These are phyloP conservation scores for Streptopelia turtur DNA, from an alignment of 2,797 vertebrate species.

Conservation along the genomic window DNA sequence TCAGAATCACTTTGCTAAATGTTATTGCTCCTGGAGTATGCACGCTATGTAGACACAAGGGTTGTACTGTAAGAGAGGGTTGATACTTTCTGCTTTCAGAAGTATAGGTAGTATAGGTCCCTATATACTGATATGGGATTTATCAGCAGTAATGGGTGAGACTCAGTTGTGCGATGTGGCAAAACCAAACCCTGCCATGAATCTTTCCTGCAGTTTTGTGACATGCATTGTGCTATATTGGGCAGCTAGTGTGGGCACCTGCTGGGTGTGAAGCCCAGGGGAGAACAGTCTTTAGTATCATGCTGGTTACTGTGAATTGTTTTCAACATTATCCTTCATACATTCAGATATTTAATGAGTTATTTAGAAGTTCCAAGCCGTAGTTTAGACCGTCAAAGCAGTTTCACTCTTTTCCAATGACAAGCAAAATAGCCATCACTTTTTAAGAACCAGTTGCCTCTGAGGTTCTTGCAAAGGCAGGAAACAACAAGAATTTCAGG, in stretches of 20 bases:
- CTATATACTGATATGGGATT: rapidly evolving
- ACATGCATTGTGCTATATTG: rapidly evolving
- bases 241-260: background rate
- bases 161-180: background rate
- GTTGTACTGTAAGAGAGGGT: background rate
- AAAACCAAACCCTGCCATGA: background rate
- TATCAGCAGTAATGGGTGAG: background rate
- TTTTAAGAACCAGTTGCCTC: background rate
- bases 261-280: background rate
- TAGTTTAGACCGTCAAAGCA: background rate
- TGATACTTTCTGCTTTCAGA: background rate
- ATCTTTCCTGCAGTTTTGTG: background rate
- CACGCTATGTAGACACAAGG: background rate
- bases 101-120: background rate
- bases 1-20: background rate
- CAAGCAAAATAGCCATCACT: background rate
- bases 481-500: background rate
- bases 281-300: background rate
- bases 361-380: background rate
- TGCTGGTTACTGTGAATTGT: background rate
- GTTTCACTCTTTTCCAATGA: background rate
- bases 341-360: background rate
- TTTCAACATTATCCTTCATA: rapidly evolving
- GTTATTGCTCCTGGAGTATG: background rate
- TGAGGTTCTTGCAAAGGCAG: background rate